These are phyloP conservation scores for Scolopax bukidnonensis DNA, from an alignment of 2,797 vertebrate species.

Conservation along the genomic window DNA sequence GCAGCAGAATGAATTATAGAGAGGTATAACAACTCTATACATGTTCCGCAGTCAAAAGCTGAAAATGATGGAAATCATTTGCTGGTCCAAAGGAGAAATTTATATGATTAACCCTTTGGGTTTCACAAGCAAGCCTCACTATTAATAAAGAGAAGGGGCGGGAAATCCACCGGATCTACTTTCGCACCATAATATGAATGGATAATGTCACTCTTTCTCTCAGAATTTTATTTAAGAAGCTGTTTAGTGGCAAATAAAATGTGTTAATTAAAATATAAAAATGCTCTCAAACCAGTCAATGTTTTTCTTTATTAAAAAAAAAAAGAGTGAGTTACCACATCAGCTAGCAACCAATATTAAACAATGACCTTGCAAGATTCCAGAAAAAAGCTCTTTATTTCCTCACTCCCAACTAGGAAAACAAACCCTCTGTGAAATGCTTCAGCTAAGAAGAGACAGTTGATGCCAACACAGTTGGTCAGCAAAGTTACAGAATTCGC, in stretches of 20 bases:
- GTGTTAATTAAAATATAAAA: constrained; percentile 66
- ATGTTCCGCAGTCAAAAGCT: constrained; percentile 55
- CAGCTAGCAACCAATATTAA: neutral
- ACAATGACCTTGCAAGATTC: neutral
- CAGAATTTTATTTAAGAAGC: constrained; percentile 50
- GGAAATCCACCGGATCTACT: neutral
- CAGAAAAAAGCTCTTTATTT: constrained; percentile 4
- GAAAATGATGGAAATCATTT: constrained; percentile 49
- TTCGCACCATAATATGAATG: neutral
- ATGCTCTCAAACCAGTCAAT: constrained; percentile 7
- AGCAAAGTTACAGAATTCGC: neutral
- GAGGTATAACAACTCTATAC: constrained; percentile 72
- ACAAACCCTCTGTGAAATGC: neutral
- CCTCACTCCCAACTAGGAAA: neutral
- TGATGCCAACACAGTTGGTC: neutral
- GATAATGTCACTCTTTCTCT: neutral
- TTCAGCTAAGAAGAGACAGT: neutral
- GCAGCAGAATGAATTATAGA: constrained; percentile 76
- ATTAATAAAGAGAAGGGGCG: neutral
- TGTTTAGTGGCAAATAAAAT: constrained; percentile 67
- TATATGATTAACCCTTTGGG: constrained; percentile 42
- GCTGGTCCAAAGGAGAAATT: constrained; percentile 44
- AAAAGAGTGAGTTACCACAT: neutral
- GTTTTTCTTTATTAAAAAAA: neutral
- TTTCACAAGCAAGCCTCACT: constrained; percentile 1